Evolutionary conservation across 2,888 invertebrate genomes (phyloP), one percentile per base, ranked within the genome.

Genomic region (Cantharis rustica): DNA sequence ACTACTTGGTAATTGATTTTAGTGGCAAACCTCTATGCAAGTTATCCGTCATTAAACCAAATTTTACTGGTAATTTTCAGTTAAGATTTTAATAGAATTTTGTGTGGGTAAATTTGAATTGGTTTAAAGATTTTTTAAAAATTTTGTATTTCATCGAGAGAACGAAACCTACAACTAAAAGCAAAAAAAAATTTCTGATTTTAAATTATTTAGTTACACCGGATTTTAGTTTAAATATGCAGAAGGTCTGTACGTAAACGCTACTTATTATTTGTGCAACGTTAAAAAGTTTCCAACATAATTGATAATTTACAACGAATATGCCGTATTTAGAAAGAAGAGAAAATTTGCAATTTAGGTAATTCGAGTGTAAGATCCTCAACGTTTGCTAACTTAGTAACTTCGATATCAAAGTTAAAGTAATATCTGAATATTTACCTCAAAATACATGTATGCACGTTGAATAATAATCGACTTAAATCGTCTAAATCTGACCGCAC

Each of bases 381-480:
- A 9, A 47, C n/a, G 47, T 47, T 47, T 47, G 47, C 47, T 47
- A 47, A 47, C 47, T 47, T 47, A 47, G 47, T 47, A 47, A 47
- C 47, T 47, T 47, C 7, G 47, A 47, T 47, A 47, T 47, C 47
- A 20, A 20, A 66, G 20, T 66, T 13, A 20, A 66, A 66, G 10
- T 66, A 66, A 23, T 66, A 20, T 20, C 16, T 16, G 16, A 63
- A 63, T 68, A 73, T 73, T 74, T 69, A 70, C 74, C 64, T 26
- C 74, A 66, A 11, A 68, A 73, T 72, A 72, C 64, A 64, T n/a
- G 17, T 64, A 72, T 63, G 69, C 69, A 64, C 23, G 16, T 13
- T 71, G 75, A 75, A 64, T 75, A 71, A 71, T 68, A 75, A 70
- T 64, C n/a, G 71, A 75, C 64, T 75, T 20, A 66, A 66, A 66